Evolutionary conservation across 2,113 vertebrate genomes (phyloP).

Genomic region (Antechinus stuartii): DNA sequence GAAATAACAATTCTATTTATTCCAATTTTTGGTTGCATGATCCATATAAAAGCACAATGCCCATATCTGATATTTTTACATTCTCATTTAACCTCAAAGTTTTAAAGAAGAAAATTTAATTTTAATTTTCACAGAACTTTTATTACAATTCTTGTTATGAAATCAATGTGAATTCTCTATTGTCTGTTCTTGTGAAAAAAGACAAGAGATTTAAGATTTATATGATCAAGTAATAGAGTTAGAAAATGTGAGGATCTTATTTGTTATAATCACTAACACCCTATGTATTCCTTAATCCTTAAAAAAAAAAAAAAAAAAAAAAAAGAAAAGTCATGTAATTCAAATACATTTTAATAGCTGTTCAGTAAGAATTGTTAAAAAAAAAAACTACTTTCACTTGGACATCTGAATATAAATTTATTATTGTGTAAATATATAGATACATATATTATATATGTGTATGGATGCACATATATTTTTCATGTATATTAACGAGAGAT

Average conservation of each 20-base stretch:
- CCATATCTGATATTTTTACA: background rate
- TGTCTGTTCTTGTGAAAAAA: background rate
- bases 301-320: background rate
- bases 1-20: background rate
- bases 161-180: background rate
- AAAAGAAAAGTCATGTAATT: background rate
- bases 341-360: background rate
- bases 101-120: background rate
- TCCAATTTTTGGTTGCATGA: background rate
- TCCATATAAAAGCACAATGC: background rate
- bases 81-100: background rate
- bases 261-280: background rate
- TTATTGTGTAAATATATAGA: background rate
- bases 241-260: background rate
- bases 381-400: background rate
- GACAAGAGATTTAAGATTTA: background rate
- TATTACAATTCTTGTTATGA: background rate
- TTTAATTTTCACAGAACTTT: background rate
- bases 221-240: background rate
- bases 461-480: background rate
- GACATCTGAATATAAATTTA: background rate
- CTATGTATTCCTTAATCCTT: background rate
- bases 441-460: constrained; percentile 1
- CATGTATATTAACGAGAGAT: background rate
- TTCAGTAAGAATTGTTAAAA: background rate